Conservation (phyloP, 2,113 vertebrate genomes). For the Theristicus caerulescens region DNA sequence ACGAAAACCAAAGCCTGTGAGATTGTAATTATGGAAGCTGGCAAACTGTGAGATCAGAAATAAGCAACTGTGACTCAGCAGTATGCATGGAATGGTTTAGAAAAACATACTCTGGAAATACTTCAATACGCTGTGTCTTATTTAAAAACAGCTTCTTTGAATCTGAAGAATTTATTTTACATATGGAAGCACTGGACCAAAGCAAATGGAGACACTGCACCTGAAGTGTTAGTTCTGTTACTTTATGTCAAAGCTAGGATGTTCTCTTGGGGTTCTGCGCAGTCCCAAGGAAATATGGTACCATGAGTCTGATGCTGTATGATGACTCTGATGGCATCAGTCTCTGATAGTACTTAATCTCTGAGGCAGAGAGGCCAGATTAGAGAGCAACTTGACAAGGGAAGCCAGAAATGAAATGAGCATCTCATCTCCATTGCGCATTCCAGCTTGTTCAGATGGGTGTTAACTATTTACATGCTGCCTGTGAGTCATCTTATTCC, state of each 20-base stretch:
- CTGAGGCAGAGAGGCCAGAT: neutral
- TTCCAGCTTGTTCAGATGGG: neutral
- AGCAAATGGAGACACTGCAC: neutral
- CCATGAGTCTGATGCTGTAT: neutral
- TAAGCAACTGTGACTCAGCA: neutral
- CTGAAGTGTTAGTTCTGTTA: neutral
- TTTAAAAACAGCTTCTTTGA: neutral
- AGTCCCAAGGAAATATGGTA: neutral
- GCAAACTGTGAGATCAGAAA: constrained; percentile 16
- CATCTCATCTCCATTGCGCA: neutral
- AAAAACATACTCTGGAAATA: neutral
- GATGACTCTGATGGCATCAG: neutral
- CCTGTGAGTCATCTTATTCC: neutral
- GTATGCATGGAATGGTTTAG: neutral
- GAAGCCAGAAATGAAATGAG: neutral
- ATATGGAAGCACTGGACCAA: neutral
- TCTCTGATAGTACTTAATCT: neutral
- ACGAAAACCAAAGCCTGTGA: neutral
- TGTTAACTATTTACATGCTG: neutral
- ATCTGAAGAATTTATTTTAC: neutral
- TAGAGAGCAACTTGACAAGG: neutral
- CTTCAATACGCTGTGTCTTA: neutral
- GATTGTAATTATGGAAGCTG: constrained; percentile 16
- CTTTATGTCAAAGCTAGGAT: neutral
- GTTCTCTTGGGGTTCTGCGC: neutral